Percentiles rank a stretch among this genome's conserved stretches.
Evolutionary conservation across 35 echinoderm and acorn worm genomes (phyloP).

Genomic region (Chiridota heheva): DNA sequence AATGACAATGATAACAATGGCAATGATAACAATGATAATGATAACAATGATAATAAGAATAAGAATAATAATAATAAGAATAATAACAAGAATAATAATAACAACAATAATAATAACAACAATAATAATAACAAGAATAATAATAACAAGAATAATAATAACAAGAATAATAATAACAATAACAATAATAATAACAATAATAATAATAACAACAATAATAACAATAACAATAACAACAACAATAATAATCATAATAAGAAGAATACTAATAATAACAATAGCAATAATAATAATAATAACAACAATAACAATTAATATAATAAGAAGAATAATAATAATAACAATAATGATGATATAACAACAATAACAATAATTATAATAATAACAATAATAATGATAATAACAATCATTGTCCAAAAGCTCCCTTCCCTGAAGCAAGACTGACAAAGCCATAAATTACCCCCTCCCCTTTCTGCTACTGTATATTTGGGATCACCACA

Average conservation of each 20-base stretch:
- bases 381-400: conserved; percentile 4
- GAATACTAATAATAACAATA: conserved; percentile 4
- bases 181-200: conserved; percentile 4
- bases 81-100: no score
- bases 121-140: no score
- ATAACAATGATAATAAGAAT: no score
- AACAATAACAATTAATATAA: background rate
- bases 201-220: conserved; percentile 4
- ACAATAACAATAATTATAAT: conserved; percentile 1
- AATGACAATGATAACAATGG: background rate
- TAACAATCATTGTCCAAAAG: background rate
- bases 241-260: no score
- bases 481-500: no score
- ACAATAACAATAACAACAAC: background rate
- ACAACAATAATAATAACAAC: background rate
- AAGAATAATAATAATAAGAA: no score
- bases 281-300: conserved; percentile 1
- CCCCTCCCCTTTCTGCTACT: no score
- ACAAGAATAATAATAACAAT: no score
- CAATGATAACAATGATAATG: background rate
- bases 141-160: no score
- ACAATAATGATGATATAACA: background rate
- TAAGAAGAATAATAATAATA: no score
- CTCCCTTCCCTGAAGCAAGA: no score
- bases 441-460: no score